Evolutionary conservation across 2,113 vertebrate species (phyloP).

Genomic region (Podarcis raffonei): DNA sequence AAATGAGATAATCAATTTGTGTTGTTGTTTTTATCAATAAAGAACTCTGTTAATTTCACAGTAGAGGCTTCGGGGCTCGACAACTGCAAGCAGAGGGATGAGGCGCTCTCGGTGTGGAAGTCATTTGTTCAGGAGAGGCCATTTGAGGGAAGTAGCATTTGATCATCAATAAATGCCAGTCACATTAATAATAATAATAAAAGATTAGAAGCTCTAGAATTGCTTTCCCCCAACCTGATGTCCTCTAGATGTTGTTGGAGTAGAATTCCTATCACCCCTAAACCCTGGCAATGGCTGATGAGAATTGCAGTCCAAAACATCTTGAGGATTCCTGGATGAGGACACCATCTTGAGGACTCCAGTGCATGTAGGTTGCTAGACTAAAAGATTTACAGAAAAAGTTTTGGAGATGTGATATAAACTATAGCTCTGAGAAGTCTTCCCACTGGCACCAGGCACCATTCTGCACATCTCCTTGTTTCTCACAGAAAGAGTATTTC

Average conservation of each 20-base stretch:
- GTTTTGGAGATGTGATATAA: background rate
- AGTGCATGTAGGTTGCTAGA: background rate
- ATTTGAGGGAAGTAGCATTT: slow-evolving; percentile 18
- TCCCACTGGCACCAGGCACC: too few relatives aligned
- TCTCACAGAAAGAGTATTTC: background rate
- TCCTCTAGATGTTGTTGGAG: background rate
- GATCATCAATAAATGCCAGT: slow-evolving; percentile 17
- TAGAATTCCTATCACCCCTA: background rate
- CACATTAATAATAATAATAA: background rate
- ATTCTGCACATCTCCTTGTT: background rate
- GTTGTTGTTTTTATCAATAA: slow-evolving; percentile 14
- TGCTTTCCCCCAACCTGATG: background rate
- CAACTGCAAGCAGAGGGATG: background rate
- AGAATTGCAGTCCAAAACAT: background rate
- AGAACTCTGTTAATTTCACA: slow-evolving; percentile 34
- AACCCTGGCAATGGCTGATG: background rate
- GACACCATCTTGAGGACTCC: background rate
- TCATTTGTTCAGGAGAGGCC: slow-evolving; percentile 26
- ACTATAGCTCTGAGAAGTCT: background rate
- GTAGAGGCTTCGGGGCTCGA: slow-evolving; percentile 17
- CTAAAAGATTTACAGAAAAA: background rate
- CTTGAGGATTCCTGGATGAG: background rate
- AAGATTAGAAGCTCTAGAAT: background rate
- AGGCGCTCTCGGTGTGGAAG: background rate
- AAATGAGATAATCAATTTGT: slow-evolving; percentile 16